Percentiles rank a stretch among this genome's conserved stretches.
Evolutionary conservation across 2,888 invertebrate species (phyloP).

Genomic region (Pimpla rufipes): DNA sequence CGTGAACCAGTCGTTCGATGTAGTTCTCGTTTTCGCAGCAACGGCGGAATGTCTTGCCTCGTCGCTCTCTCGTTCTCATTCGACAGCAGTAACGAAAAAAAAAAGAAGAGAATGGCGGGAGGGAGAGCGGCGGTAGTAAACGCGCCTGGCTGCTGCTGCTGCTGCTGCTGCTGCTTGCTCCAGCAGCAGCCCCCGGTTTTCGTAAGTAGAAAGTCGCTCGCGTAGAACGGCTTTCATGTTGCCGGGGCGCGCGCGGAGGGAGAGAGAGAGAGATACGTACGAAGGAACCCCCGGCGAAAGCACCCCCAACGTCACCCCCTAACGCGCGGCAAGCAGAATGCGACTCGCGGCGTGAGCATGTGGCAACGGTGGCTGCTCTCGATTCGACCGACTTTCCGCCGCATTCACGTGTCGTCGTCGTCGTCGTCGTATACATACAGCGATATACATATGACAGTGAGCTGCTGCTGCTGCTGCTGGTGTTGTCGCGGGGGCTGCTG

Average conservation of each 20-base stretch:
- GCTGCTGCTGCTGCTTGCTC: conserved; percentile 29
- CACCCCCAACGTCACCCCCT: conserved; percentile 28
- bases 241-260: conserved; percentile 34
- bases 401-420: conserved; percentile 39
- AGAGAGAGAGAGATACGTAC: not conserved
- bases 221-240: conserved; percentile 60
- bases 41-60: conserved; percentile 39
- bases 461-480: not conserved
- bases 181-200: conserved; percentile 38
- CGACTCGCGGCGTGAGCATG: conserved; percentile 41
- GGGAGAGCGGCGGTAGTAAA: conserved; percentile 8
- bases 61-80: conserved; percentile 50
- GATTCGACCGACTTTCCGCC: conserved; percentile 61
- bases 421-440: conserved; percentile 8
- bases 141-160: not conserved
- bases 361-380: conserved; percentile 38
- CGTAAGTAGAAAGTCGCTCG: conserved; percentile 62
- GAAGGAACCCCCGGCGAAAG: conserved; percentile 20
- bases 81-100: conserved; percentile 26
- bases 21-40: conserved; percentile 31
- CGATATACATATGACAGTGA: conserved; percentile 5
- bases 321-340: conserved; percentile 30
- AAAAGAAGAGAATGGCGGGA: conserved; percentile 4
- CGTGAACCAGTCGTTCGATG: conserved; percentile 35
- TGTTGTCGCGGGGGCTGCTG: no score